Conservation (phyloP, 2,113 vertebrate species). For the Zapornia atra region DNA sequence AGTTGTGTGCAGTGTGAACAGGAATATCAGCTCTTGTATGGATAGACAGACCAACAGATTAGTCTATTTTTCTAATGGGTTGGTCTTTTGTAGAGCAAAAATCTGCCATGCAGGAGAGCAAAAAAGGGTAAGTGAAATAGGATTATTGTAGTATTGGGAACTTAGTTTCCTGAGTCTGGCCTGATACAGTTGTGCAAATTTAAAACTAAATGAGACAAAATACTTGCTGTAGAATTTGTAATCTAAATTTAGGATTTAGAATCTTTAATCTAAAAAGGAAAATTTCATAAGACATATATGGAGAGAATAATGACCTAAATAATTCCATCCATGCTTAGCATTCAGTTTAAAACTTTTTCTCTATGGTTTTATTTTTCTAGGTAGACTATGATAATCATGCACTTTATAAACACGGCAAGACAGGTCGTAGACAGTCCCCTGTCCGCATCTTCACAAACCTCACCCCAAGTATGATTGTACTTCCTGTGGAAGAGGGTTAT, state of each 20-base stretch:
- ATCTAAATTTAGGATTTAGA: background rate
- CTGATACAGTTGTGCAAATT: background rate
- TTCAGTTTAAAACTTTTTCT: background rate
- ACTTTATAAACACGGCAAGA: conserved; percentile 93
- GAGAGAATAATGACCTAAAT: background rate
- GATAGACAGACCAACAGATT: background rate
- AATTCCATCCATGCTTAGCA: background rate
- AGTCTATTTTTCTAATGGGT: background rate
- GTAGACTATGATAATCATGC: conserved; percentile 97
- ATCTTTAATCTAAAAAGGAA: background rate
- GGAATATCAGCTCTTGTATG: background rate
- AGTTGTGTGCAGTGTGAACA: background rate
- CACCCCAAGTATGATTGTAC: conserved; percentile 76
- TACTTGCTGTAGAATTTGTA: background rate
- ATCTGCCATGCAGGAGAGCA: background rate
- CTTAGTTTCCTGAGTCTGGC: background rate
- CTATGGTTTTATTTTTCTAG: conserved; percentile 68
- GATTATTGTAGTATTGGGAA: background rate
- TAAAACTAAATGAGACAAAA: background rate
- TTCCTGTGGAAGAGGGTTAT: conserved; percentile 92
- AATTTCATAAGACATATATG: background rate
- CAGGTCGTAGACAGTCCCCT: conserved; percentile 90
- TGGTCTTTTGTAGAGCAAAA: background rate
- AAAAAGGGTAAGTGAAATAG: background rate
- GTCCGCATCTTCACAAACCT: conserved; percentile 95